Evolutionary conservation across 2,113 vertebrate genomes (phyloP).

Genomic region (Larimichthys crocea): DNA sequence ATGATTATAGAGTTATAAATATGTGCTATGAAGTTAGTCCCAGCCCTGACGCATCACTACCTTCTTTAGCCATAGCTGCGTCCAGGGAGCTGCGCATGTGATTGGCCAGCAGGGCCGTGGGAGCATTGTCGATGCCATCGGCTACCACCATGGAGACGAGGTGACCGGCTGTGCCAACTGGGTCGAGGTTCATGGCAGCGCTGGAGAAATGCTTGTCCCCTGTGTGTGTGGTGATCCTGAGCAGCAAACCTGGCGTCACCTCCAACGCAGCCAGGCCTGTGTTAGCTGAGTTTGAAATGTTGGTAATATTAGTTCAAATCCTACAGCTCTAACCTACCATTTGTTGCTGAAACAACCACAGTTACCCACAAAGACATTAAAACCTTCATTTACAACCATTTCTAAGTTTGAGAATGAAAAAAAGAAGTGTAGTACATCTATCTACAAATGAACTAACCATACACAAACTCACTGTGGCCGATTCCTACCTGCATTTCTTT

Average conservation of each 20-base stretch:
- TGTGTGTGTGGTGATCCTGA: slow-evolving; percentile 80
- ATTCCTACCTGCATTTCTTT: slow-evolving; percentile 73
- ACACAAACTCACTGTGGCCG: not conserved
- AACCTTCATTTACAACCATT: not conserved
- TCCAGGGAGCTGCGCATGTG: slow-evolving; percentile 84
- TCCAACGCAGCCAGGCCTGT: slow-evolving; percentile 82
- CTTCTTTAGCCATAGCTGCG: slow-evolving; percentile 76
- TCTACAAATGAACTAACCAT: not conserved
- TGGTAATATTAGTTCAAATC: not conserved
- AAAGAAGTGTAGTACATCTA: not conserved
- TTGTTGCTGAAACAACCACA: not conserved
- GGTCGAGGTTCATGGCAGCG: slow-evolving; percentile 71
- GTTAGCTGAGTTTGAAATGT: slow-evolving; percentile 54
- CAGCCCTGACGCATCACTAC: slow-evolving; percentile 45
- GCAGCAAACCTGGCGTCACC: slow-evolving; percentile 78
- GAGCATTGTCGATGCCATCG: slow-evolving; percentile 80
- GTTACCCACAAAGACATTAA: not conserved
- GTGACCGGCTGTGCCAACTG: slow-evolving; percentile 81
- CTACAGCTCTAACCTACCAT: not conserved
- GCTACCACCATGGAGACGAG: slow-evolving; percentile 84
- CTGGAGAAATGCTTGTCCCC: slow-evolving; percentile 78
- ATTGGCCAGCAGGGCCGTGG: slow-evolving; percentile 85
- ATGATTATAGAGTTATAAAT: not conserved
- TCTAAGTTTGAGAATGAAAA: not conserved
- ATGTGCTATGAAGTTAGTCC: too few species aligned